Base-by-base conservation (phyloP, 2,797 vertebrate genomes). In the Anableps anableps region DNA sequence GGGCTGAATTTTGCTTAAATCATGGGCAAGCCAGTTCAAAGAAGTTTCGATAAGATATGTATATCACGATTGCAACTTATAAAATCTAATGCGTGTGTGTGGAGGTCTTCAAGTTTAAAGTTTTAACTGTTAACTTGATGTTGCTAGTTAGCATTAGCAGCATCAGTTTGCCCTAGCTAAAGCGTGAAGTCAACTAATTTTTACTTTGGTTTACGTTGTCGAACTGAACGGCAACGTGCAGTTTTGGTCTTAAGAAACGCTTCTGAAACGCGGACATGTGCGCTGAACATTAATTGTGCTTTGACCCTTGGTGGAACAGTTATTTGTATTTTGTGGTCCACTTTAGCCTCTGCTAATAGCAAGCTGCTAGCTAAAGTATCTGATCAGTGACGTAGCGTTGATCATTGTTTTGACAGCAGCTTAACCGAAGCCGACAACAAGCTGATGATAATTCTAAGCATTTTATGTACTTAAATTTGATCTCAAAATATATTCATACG, bases 321-420 rank as follows among this genome's bases (percentile, higher is more conserved):
- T 89, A 21, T 86, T 47, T 85, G 84, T 71, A 23, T 88, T 88
- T 84, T 89, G 85, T 84, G 51, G 78, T 81, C 82, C 80, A 78
- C 50, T 72, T 82, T 92, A 90, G 89, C 92, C 6, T 74, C 62
- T 75, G 90, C 89, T 94, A 92, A 47, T 76, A 88, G 87, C 83
- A 76, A 38, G 82, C 74, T 81, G 92, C 92, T 94, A 95, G 81
- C 94, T 77, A 47, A 88, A 92, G 82, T 85, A 85, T 89, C 79
- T 89, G 86, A 71, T 79, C 86, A 85, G 92, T 94, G 94, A 94
- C 94, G 94, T 94, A 94, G 92, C 92, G 79, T 47, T 74, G 88
- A 58, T 89, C 90, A 93, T 94, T 95, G 94, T 95, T 95, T 90
- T 95, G 94, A 95, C 94, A 95, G 93, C 87, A 72, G 78, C 89